Base-by-base conservation (phyloP, 2,113 vertebrate genomes). In the Dipodomys spectabilis region DNA sequence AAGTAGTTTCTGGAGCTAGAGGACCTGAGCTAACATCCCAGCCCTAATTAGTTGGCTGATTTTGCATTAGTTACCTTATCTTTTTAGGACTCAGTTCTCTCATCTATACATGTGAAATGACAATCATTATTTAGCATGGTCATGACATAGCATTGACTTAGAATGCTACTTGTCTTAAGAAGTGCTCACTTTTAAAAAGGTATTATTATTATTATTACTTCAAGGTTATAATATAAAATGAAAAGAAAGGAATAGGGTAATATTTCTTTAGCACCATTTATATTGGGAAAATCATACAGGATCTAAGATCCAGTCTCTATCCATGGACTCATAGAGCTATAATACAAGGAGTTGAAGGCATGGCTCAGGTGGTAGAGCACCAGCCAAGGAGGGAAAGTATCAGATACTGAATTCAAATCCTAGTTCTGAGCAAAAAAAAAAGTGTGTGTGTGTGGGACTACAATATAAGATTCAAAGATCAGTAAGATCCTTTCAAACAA, bases 251-350 rank as follows among this genome's bases (percentile, higher is more conserved):
- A 57, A 2, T 7, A 30, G 32, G 25, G 49, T 5, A 23, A 1
- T 74, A 86, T 86, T 91, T 92, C 18, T 11, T 92, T 60, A 67
- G 67, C 72, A 86, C 44, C 32, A 67, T 67, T 89, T 44, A 62
- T 4, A 44, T 0, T 85, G n/a, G 53, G 15, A 39, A 80, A 93
- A 86, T 57, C 60, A 83, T 7, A 87, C 0, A 73, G 27, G 35
- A 68, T 49, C 68, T 45, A 81, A 81, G 78, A 64, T 68, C n/a
- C 11, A 73, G 1, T 64, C 86, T 16, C 30, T 92, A n/a, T 78
- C 64, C 15, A 9, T 69, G 68, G 20, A 73, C 75, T 71, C 53
- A 35, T 53, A 65, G 32, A 81, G 25, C 49, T 35, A 60, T 4
- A 10, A 65, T 82, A 60, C n/a, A 57, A 57, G 53, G 53, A 16